Evolutionary conservation across 2,888 invertebrate genomes (phyloP).

Genomic region (Mesorhabditis sp.): DNA sequence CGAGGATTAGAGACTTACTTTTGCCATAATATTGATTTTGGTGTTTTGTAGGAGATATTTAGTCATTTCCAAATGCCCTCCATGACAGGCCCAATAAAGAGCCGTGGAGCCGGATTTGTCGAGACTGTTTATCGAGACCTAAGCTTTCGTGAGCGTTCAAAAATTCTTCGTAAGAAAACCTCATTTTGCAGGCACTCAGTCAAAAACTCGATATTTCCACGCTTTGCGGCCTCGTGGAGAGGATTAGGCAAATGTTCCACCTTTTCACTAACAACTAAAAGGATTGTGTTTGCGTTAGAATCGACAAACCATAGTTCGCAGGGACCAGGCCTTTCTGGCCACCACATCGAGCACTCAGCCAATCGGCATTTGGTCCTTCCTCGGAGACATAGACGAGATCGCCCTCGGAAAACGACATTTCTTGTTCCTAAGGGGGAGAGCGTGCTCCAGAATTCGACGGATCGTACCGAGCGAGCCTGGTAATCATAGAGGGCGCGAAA

Average conservation of each 20-base stretch:
- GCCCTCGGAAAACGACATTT: slow-evolving; percentile 69
- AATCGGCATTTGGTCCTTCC: slow-evolving; percentile 40
- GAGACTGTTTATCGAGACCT: slow-evolving; percentile 68
- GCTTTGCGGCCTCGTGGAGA: slow-evolving; percentile 69
- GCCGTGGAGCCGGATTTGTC: slow-evolving; percentile 70
- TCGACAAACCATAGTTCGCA: slow-evolving; percentile 33
- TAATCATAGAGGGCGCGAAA: slow-evolving; percentile 46
- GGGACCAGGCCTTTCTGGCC: slow-evolving; percentile 43
- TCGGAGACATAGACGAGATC: slow-evolving; percentile 61
- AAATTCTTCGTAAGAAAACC: slow-evolving; percentile 56
- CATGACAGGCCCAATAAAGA: slow-evolving; percentile 69
- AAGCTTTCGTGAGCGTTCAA: not conserved
- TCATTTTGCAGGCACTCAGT: slow-evolving; percentile 67
- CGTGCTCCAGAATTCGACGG: not conserved
- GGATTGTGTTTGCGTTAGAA: not conserved
- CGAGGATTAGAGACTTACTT: not conserved
- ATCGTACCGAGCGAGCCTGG: slow-evolving; percentile 32
- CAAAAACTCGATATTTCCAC: slow-evolving; percentile 68
- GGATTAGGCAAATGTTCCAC: slow-evolving; percentile 66
- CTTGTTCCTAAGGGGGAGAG: slow-evolving; percentile 58
- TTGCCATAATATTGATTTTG: slow-evolving; percentile 9
- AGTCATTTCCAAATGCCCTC: slow-evolving; percentile 67
- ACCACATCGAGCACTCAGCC: slow-evolving; percentile 39
- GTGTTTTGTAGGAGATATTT: slow-evolving; percentile 61
- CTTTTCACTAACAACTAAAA: slow-evolving; percentile 43